phyloP scores from a whole-genome alignment of 2,797 vertebrate species.

The Rhabdophis nuchalis region DNA sequence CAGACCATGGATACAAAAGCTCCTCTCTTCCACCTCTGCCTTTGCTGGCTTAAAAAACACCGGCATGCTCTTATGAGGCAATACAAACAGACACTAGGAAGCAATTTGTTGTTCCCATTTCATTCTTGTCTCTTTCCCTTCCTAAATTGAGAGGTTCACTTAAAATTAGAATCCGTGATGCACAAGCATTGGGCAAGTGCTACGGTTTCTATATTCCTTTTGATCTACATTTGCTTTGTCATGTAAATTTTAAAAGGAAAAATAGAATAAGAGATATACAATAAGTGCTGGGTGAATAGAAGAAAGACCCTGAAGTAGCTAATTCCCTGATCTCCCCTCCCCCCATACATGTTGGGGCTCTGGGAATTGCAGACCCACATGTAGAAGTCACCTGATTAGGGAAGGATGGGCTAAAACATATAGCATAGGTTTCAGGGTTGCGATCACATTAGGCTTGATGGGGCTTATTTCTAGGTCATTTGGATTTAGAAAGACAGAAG shows the following conservation, averaged over 20 bases:
- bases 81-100: conserved; percentile 27
- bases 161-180: background rate
- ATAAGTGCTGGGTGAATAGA: background rate
- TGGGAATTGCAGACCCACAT: background rate
- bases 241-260: background rate
- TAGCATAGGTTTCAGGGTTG: background rate
- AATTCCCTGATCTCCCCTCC: background rate
- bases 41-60: conserved; percentile 47
- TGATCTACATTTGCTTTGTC: background rate
- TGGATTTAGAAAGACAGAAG: background rate
- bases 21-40: background rate
- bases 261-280: background rate
- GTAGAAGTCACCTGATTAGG: background rate
- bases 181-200: background rate
- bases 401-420: background rate
- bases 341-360: background rate
- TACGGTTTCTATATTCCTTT: background rate
- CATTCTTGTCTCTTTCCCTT: background rate
- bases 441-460: background rate
- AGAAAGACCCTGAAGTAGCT: background rate
- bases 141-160: background rate
- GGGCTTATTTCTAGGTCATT: background rate
- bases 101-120: conserved; percentile 30
- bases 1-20: conserved; percentile 63
- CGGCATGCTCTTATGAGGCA: conserved; percentile 48